phyloP scores from a whole-genome alignment of 2,113 vertebrate genomes.

The Acinonyx jubatus region DNA sequence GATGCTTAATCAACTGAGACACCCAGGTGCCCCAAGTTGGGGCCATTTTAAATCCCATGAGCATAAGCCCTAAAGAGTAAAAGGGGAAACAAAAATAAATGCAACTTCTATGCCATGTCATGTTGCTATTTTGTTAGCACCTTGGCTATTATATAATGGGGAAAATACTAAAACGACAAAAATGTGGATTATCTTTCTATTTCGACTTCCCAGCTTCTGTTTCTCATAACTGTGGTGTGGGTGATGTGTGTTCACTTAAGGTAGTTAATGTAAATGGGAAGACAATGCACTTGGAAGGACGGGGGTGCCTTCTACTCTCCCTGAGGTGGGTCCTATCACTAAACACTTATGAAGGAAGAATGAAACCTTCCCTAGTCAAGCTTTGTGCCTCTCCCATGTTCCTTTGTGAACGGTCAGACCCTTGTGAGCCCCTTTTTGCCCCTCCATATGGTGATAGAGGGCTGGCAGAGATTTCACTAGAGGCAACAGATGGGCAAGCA shows the following conservation, averaged over 20 bases:
- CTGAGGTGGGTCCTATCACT: not conserved
- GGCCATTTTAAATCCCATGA: not conserved
- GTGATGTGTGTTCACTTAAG: constrained; percentile 12
- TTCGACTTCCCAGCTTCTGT: not conserved
- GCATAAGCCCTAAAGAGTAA: not conserved
- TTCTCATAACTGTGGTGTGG: not conserved
- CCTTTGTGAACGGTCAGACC: constrained; percentile 57
- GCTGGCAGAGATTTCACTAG: constrained; percentile 24
- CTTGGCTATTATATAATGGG: not conserved
- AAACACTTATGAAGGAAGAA: not conserved
- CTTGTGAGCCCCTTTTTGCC: constrained; percentile 42
- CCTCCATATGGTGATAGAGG: constrained; percentile 46
- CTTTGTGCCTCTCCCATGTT: not conserved
- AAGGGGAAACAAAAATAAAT: not conserved
- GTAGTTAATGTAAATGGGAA: not conserved
- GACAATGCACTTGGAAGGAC: not conserved
- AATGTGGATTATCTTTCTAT: not conserved
- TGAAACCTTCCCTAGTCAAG: not conserved
- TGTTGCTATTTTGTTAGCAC: not conserved
- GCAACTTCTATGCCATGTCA: not conserved
- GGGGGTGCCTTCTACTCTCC: not conserved
- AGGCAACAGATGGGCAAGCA: constrained; percentile 55
- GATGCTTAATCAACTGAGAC: no score
- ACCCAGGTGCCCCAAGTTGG: not conserved
- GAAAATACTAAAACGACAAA: not conserved